These are phyloP conservation scores for Danaus melanippus DNA, from an alignment of 1,140 invertebrate species.

Conservation along the genomic window DNA sequence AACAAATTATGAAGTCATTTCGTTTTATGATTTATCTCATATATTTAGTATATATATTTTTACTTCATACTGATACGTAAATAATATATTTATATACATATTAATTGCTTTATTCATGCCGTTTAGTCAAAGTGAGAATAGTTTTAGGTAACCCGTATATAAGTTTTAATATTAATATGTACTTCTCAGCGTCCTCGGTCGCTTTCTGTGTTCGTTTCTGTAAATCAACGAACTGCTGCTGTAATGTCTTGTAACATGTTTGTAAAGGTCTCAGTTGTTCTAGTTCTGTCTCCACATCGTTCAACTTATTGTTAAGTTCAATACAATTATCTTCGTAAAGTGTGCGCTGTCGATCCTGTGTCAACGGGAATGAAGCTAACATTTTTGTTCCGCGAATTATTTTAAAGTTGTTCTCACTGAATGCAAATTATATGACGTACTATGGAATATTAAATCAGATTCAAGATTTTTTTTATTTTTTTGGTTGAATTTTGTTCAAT, in stretches of 20 bases:
- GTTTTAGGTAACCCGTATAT: too few species aligned
- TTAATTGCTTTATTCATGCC: too few species aligned
- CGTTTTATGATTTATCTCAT: too few species aligned
- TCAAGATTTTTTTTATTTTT: too few species aligned
- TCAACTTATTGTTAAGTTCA: constrained; percentile 34
- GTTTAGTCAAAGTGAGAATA: too few species aligned
- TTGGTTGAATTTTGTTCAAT: too few species aligned
- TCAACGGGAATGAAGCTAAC: neutral
- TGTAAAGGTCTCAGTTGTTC: constrained; percentile 43
- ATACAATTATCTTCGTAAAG: constrained; percentile 48
- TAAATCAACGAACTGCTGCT: constrained; percentile 48
- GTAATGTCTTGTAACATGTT: constrained; percentile 29
- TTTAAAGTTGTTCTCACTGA: neutral
- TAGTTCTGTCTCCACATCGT: constrained; percentile 41
- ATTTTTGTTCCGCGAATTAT: neutral
- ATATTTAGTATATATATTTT: too few species aligned
- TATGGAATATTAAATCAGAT: neutral
- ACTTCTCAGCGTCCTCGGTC: constrained; percentile 48
- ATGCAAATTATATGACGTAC: constrained; percentile 1
- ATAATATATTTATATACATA: too few species aligned
- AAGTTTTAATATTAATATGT: constrained; percentile 1
- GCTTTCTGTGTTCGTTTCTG: constrained; percentile 37
- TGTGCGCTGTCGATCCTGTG: constrained; percentile 45
- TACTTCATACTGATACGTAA: too few species aligned
- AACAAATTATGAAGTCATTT: too few species aligned